Base-by-base conservation (phyloP, 2,888 invertebrate species). In the Sialis fuliginosa region DNA sequence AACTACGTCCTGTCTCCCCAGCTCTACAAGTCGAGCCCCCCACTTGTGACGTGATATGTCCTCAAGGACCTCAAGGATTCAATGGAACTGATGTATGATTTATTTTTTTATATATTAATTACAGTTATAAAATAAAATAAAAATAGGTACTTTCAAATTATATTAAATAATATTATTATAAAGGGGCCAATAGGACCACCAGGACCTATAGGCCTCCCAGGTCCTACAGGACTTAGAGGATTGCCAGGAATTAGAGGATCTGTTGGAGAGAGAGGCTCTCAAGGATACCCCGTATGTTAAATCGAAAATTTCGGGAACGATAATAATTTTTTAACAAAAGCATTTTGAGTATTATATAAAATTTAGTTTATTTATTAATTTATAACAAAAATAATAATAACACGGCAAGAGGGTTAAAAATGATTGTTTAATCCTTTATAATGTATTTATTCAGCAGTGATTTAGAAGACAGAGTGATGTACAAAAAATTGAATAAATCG, bases 61-160 rank as follows among this genome's bases (percentile, higher is more conserved):
- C 79, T 1, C 67, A 64, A 56, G 79, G 80, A 34, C 72, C 73
- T 6, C 72, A 74, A 1, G 80, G 79, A 33, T 62, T 63, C 41
- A 74, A 75, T 53, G 79, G 77, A 42, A 69, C 70, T 12, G 60
- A 66, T 54, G 73, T 73, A 65, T 62, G 60, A 59, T 37, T 7
- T 39, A 12, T 32, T n/a, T 6, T 22, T 22, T 4, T 22, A 22
- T 22, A 22, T 22, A 22, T 22, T 22, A 22, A 22, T 22, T 4
- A 22, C 4, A 22, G n/a, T n/a, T n/a, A n/a, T n/a, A n/a, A n/a
- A n/a, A n/a, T n/a, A n/a, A n/a, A n/a, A n/a, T n/a, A n/a, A 22
- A 22, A 22, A 22, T 22, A 22, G 22, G 22, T 22, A 22, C 22
- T 22, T 22, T 2, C 2, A 22, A 22, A 22, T 2, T 22, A n/a